Evolutionary conservation across 2,113 vertebrate genomes (phyloP).

Genomic region (Tichodroma muraria): DNA sequence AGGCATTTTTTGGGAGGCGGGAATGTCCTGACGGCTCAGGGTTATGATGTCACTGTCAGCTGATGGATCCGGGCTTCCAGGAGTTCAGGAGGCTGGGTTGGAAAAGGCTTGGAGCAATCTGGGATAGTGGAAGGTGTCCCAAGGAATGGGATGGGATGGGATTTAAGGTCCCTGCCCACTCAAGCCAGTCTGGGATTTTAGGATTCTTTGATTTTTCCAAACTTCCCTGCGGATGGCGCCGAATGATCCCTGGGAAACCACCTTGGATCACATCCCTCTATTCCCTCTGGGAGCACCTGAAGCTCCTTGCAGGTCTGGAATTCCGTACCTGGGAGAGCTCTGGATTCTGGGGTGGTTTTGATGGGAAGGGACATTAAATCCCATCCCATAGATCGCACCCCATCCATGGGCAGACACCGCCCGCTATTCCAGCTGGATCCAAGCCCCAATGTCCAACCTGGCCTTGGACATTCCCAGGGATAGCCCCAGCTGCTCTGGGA

Average conservation of each 20-base stretch:
- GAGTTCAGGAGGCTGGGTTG: background rate
- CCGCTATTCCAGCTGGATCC: accelerated
- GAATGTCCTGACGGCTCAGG: background rate
- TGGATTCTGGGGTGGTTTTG: background rate
- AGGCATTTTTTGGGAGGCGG: background rate
- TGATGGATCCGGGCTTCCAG: background rate
- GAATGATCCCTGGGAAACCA: background rate
- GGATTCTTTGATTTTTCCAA: background rate
- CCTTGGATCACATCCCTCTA: accelerated
- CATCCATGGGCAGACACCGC: accelerated
- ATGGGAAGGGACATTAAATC: background rate
- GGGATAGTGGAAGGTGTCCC: background rate
- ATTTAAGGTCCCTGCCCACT: background rate
- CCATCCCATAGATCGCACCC: too few species aligned
- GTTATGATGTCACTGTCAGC: background rate
- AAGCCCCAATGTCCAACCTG: too few species aligned
- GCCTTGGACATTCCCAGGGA: background rate
- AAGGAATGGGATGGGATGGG: background rate
- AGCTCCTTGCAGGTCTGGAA: background rate
- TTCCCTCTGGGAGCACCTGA: background rate
- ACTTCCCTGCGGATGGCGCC: accelerated
- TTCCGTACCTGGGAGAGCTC: background rate
- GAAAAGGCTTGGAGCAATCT: background rate
- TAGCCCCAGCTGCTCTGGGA: background rate
- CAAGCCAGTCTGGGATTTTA: background rate